Conservation (phyloP, 2,797 vertebrate genomes). For the Acanthopagrus latus region DNA sequence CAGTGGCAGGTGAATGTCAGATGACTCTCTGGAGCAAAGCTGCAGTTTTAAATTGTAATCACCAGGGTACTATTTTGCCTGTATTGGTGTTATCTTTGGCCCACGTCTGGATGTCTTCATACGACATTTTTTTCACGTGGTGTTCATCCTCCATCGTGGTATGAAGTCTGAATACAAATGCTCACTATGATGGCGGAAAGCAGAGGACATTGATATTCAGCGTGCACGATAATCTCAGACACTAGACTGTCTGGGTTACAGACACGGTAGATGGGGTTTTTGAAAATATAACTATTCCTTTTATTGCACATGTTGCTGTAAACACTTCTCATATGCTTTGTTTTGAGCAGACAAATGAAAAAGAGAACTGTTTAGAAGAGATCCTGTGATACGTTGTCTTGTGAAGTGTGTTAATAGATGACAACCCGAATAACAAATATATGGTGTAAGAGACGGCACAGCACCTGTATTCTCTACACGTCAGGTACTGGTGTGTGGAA, state of each 20-base stretch:
- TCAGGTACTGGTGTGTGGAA: not conserved
- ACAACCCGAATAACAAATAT: too few species aligned
- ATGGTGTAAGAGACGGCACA: not conserved
- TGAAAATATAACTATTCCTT: not conserved
- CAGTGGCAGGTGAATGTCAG: not conserved
- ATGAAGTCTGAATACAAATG: slow-evolving; percentile 6
- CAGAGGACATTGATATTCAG: slow-evolving; percentile 37
- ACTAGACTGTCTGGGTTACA: slow-evolving; percentile 40
- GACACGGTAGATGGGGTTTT: not conserved
- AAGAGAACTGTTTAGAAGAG: not conserved
- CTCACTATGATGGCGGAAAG: slow-evolving; percentile 4
- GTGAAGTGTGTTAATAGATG: not conserved
- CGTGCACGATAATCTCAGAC: slow-evolving; percentile 24
- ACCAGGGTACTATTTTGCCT: not conserved
- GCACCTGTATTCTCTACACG: not conserved
- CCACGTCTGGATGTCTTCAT: not conserved
- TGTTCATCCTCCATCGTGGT: not conserved
- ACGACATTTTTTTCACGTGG: not conserved
- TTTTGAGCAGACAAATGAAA: not conserved
- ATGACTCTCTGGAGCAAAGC: not conserved
- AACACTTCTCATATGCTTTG: not conserved
- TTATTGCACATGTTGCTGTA: not conserved
- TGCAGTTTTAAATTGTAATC: not conserved
- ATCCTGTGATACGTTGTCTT: not conserved
- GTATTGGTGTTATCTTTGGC: not conserved